Evolutionary conservation across 2,113 vertebrate genomes (phyloP).

Genomic region (Butorides virescens): DNA sequence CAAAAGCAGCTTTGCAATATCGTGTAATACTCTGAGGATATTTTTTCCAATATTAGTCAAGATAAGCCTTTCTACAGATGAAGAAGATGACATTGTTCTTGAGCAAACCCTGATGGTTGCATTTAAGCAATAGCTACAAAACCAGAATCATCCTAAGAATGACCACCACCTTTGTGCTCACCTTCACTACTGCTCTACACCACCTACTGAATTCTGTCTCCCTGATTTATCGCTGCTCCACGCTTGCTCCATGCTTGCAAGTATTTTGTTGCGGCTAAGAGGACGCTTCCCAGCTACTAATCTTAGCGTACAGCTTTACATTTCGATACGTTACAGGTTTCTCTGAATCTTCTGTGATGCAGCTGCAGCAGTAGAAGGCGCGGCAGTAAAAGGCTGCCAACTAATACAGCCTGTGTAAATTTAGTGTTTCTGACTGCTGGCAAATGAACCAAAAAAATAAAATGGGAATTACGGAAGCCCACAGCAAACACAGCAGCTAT

Average conservation of each 20-base stretch:
- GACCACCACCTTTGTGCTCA: neutral
- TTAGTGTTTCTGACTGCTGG: neutral
- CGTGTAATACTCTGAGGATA: neutral
- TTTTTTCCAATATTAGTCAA: neutral
- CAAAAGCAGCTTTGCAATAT: neutral
- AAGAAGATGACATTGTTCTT: rapidly evolving
- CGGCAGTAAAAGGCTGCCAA: neutral
- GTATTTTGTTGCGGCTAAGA: neutral
- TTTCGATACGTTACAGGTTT: neutral
- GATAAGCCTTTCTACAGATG: neutral
- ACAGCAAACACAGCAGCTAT: neutral
- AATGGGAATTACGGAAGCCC: neutral
- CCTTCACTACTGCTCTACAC: neutral
- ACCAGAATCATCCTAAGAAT: neutral
- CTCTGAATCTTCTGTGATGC: neutral
- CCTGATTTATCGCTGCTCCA: neutral
- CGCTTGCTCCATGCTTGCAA: no score
- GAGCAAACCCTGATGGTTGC: neutral
- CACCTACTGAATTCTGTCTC: neutral
- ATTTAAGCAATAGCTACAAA: neutral
- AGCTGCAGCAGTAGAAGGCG: neutral
- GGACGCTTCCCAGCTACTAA: neutral
- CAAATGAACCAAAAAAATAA: neutral
- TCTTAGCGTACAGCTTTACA: neutral
- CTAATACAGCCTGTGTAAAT: neutral